These are phyloP conservation scores for Parochlus steinenii DNA, from an alignment of 2,888 invertebrate species.

Conservation along the genomic window DNA sequence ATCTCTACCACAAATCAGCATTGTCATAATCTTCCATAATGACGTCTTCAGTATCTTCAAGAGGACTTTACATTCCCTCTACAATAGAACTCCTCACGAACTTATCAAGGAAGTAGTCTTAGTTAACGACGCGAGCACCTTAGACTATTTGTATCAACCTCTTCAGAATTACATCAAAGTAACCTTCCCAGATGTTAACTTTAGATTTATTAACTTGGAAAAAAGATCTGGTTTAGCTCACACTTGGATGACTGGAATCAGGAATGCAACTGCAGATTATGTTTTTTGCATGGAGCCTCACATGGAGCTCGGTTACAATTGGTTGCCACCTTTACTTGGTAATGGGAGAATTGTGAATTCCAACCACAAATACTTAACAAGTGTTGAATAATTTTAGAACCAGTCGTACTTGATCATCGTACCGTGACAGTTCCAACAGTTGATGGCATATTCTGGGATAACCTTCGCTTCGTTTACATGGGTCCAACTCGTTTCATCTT, in stretches of 20 bases:
- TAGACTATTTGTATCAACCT: conserved; percentile 1
- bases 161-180: neutral
- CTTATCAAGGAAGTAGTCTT: conserved; percentile 8
- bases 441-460: conserved; percentile 9
- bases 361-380: neutral
- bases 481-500: too few species aligned
- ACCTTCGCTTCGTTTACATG: too few species aligned
- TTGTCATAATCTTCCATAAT: conserved; percentile 8
- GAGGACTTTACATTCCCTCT: conserved; percentile 3
- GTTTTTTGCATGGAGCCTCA: conserved; percentile 6
- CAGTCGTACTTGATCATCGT: too few species aligned
- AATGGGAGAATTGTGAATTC: neutral
- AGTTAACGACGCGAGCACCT: conserved; percentile 4
- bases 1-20: conserved; percentile 2
- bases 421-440: conserved; percentile 23
- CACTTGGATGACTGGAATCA: conserved; percentile 3
- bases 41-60: conserved; percentile 1
- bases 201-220: neutral
- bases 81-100: conserved; percentile 7
- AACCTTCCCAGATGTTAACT: neutral
- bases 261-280: conserved; percentile 2
- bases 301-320: conserved; percentile 4
- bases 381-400: neutral
- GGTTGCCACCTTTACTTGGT: conserved; percentile 9
- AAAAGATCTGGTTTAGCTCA: conserved; percentile 3